Evolutionary conservation across 2,113 vertebrate species (phyloP).

Genomic region (Lepidothrix coronata): DNA sequence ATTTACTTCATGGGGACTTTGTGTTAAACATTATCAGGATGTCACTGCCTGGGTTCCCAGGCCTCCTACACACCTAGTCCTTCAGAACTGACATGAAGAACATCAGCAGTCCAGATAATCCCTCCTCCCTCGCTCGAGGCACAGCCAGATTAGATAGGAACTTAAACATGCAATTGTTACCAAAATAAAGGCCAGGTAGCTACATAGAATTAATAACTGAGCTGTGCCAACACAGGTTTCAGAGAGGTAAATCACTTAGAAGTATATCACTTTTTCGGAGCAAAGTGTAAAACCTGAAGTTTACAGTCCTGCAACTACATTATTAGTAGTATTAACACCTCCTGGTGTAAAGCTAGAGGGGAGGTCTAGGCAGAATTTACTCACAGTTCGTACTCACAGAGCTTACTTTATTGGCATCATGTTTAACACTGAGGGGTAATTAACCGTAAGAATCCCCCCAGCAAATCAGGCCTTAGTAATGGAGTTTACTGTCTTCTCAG

Average conservation of each 20-base stretch:
- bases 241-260: neutral
- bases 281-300: neutral
- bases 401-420: neutral
- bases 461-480: neutral
- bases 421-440: neutral
- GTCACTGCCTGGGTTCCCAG: neutral
- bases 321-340: neutral
- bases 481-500: constrained; percentile 30
- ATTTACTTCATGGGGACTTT: neutral
- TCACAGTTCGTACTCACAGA: neutral
- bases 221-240: neutral
- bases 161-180: neutral
- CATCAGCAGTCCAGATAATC: neutral
- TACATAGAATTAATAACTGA: neutral
- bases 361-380: neutral
- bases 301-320: neutral
- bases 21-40: neutral
- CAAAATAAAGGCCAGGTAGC: neutral
- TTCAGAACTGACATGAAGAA: neutral
- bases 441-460: neutral
- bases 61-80: neutral
- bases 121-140: neutral
- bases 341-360: neutral
- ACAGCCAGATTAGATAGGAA: neutral
- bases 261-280: neutral